phyloP scores from a whole-genome alignment of 2,797 vertebrate genomes.

The Zenarchopterus dispar region DNA sequence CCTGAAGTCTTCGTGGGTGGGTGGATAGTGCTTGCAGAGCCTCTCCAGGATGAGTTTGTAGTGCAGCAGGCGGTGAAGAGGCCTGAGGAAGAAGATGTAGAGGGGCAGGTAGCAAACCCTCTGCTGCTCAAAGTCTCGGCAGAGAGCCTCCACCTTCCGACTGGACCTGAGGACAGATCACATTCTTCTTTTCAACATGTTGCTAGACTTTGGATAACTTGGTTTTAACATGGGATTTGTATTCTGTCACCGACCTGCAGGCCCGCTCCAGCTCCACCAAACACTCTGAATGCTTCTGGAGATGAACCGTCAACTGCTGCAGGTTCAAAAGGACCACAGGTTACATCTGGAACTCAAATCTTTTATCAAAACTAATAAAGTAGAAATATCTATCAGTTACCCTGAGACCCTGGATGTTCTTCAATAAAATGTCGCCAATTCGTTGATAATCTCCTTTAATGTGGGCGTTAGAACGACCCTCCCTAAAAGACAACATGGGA shows the following conservation, averaged over 20 bases:
- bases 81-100: constrained; percentile 94
- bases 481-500: constrained; percentile 72
- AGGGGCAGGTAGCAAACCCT: constrained; percentile 96
- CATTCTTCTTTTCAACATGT: too few relatives aligned
- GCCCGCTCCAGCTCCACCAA: constrained; percentile 89
- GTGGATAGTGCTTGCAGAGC: constrained; percentile 93
- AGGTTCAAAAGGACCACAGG: constrained; percentile 5
- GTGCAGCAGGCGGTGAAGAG: constrained; percentile 95
- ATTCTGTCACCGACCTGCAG: constrained; percentile 50
- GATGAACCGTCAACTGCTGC: constrained; percentile 87
- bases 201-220: too few relatives aligned
- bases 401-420: constrained; percentile 91
- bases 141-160: constrained; percentile 86
- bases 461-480: constrained; percentile 93
- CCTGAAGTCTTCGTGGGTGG: constrained; percentile 91
- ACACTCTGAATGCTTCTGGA: constrained; percentile 92
- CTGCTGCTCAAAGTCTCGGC: constrained; percentile 94
- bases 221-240: too few relatives aligned
- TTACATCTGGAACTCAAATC: background rate
- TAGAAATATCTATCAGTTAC: constrained; percentile 68
- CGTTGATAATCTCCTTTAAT: constrained; percentile 93
- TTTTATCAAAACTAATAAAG: background rate
- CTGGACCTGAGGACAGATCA: constrained; percentile 71
- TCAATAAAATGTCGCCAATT: constrained; percentile 91
- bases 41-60: constrained; percentile 97